A percentile compares a stretch with the other conserved stretches of the same genome.
Conservation (phyloP, 2,113 vertebrate genomes). For the Aramus guarauna region DNA sequence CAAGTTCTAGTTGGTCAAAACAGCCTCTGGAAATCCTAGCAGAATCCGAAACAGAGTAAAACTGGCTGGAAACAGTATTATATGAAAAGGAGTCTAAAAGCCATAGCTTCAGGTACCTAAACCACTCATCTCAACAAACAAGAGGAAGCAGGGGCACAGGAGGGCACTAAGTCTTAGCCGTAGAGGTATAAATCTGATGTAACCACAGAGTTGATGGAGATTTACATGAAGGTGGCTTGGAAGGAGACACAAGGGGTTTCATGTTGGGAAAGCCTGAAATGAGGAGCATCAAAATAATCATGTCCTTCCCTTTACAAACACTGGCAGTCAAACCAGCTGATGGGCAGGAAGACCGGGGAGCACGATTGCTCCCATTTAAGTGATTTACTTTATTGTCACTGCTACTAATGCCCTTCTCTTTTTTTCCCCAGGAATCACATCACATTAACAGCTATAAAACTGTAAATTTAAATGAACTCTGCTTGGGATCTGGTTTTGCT, state of each 20-base stretch:
- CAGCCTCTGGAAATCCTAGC: conserved; percentile 52
- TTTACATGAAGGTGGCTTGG: not conserved
- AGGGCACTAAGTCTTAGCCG: not conserved
- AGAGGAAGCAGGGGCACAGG: not conserved
- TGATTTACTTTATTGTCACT: conserved; percentile 27
- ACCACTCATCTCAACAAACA: not conserved
- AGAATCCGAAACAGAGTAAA: not conserved
- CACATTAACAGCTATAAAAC: conserved; percentile 19
- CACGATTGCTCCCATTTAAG: not conserved
- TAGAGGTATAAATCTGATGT: not conserved
- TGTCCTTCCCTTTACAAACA: not conserved
- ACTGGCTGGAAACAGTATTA: not conserved
- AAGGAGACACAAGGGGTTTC: not conserved
- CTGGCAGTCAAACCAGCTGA: not conserved
- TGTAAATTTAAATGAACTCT: conserved; percentile 35
- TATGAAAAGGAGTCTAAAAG: not conserved
- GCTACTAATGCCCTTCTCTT: not conserved
- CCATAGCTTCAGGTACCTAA: not conserved
- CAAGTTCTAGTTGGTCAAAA: conserved; percentile 45
- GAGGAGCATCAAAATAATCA: not conserved
- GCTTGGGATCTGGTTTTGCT: not conserved
- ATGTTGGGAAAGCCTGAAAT: not conserved
- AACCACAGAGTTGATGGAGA: not conserved
- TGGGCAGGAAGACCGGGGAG: not conserved
- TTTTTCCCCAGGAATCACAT: not conserved